Conservation (phyloP, 2,113 vertebrate genomes). For the Elgaria multicarinata region DNA sequence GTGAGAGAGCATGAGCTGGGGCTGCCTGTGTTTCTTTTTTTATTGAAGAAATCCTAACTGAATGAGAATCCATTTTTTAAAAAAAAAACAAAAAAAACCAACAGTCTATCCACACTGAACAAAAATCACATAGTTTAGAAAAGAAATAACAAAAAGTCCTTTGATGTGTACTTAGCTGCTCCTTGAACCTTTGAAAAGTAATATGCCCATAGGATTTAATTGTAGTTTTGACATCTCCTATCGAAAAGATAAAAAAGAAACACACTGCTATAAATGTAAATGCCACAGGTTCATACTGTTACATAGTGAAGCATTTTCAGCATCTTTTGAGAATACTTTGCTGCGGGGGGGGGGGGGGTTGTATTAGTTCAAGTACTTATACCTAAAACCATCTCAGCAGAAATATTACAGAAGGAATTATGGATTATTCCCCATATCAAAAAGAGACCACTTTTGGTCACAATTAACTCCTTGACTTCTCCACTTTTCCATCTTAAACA, state of each 20-base stretch:
- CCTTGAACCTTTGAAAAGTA: background rate
- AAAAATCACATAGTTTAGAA: background rate
- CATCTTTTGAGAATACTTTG: conserved; percentile 12
- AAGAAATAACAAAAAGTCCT: background rate
- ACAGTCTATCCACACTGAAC: background rate
- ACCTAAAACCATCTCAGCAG: conserved; percentile 27
- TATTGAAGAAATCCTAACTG: background rate
- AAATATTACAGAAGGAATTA: conserved; percentile 15
- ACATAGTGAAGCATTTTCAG: conserved; percentile 7
- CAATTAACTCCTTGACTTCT: background rate
- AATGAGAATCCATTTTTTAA: background rate
- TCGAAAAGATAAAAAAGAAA: conserved; percentile 13
- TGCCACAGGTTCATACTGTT: background rate
- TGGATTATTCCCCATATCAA: conserved; percentile 4
- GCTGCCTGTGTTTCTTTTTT: no score
- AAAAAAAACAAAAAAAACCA: no score
- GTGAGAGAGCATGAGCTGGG: no score
- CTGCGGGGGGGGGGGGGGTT: conserved; percentile 8
- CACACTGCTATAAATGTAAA: conserved; percentile 5
- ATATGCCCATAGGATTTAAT: conserved; percentile 20
- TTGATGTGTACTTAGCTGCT: conserved; percentile 5
- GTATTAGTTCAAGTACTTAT: conserved; percentile 25
- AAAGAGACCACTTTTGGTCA: conserved; percentile 23
- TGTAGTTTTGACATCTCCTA: conserved; percentile 25
- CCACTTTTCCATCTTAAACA: conserved; percentile 9